Evolutionary conservation across 2,797 vertebrate genomes (phyloP), one percentile per base, ranked within the genome.

Genomic region (Myripristis murdjan): DNA sequence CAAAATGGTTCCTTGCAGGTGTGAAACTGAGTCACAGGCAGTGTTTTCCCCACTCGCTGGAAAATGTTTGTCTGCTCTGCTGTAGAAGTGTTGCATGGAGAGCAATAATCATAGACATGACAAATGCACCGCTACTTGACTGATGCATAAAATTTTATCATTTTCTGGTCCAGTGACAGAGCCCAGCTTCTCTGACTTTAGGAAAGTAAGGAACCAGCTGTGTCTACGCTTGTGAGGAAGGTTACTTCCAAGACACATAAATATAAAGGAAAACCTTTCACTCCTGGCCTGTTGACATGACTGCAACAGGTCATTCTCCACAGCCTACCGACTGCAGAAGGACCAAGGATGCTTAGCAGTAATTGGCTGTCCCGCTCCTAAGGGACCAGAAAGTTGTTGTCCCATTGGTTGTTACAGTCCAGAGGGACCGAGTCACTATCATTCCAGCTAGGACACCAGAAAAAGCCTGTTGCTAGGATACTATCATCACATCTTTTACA

Each of bases 401-500:
- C 62, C 62, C 43, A 79, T 76, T 87, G 75, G 75, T 58, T 73
- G 63, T 64, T 52, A 18, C n/a, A 57, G 62, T 82, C 39, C 1
- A 33, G 52, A 73, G 73, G 67, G 79, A 80, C 37, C 37, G 51
- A 75, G 71, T 73, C 39, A 63, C 73, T 87, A 78, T 57, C 54
- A 70, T 57, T 79, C 70, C 62, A 75, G 61, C 81, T 64, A 71
- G 56, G 71, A 83, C 60, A 70, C 58, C 35, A 44, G 47, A 60
- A 58, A 67, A 75, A 82, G 73, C 57, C 33, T 61, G 83, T 90
- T 90, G 79, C 87, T 87, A 82, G 77, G 84, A 90, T 73, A 92
- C 80, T 49, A 64, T 64, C 64, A 75, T 82, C 69, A 51, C 53
- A n/a, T 79, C 43, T 63, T 72, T 83, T 64, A 64, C 61, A 64